These are phyloP conservation scores for Psammodynastes pulverulentus DNA, from an alignment of 2,113 vertebrate species.

Conservation along the genomic window DNA sequence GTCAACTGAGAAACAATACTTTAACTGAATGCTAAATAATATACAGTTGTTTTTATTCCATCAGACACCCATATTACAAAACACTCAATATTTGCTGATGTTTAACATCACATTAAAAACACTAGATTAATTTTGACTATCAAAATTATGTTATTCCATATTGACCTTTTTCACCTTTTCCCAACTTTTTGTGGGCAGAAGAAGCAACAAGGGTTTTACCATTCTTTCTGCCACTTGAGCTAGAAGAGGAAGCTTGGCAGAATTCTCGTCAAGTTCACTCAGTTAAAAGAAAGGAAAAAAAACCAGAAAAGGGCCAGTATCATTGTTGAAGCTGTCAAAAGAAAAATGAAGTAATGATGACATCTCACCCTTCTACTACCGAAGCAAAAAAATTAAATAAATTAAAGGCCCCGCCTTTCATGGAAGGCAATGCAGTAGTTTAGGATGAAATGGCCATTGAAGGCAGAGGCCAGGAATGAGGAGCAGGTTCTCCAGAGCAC, in stretches of 20 bases:
- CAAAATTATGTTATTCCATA: not conserved
- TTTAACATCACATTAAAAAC: not conserved
- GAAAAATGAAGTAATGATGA: not conserved
- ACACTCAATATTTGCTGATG: not conserved
- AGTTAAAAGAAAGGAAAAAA: no score
- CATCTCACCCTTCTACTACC: not conserved
- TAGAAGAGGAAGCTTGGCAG: not conserved
- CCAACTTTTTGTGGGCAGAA: not conserved
- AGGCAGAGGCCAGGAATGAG: no score
- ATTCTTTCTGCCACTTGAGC: not conserved
- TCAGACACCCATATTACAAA: not conserved
- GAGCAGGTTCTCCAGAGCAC: not conserved
- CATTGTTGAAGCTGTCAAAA: not conserved
- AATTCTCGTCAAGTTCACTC: not conserved
- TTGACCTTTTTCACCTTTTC: not conserved
- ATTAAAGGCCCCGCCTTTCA: not conserved
- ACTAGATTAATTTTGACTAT: not conserved
- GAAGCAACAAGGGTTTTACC: not conserved
- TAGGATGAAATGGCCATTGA: not conserved
- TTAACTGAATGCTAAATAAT: not conserved
- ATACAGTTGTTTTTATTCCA: not conserved
- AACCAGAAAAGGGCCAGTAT: not conserved
- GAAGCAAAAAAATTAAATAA: not conserved
- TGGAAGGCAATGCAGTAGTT: not conserved
- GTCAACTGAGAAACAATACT: not conserved